Conservation (phyloP, 2,888 invertebrate genomes). For the Idaea biselata region DNA sequence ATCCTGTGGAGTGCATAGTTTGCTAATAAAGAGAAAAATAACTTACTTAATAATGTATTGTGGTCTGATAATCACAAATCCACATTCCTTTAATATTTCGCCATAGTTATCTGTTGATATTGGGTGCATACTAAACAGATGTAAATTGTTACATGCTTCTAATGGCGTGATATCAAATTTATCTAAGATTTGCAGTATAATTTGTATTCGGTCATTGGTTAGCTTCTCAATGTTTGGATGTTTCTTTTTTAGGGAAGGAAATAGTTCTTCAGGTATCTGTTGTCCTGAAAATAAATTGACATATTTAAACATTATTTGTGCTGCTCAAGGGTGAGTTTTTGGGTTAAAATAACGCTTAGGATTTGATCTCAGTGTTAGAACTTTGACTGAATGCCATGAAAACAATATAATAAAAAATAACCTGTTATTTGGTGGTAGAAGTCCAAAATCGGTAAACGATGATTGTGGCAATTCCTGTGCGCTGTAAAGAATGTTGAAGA, state of each 20-base stretch:
- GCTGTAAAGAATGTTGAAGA: slow-evolving; percentile 13
- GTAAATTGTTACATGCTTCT: slow-evolving; percentile 77
- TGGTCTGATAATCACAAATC: slow-evolving; percentile 69
- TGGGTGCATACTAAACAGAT: slow-evolving; percentile 79
- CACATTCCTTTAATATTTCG: slow-evolving; percentile 82
- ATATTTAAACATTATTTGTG: background rate
- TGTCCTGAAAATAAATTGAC: slow-evolving; percentile 43
- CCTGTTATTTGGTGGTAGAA: slow-evolving; percentile 62
- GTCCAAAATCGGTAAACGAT: slow-evolving; percentile 51
- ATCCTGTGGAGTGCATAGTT: no score
- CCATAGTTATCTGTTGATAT: slow-evolving; percentile 82
- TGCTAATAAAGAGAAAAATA: background rate
- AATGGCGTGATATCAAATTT: slow-evolving; percentile 69
- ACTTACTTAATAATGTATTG: slow-evolving; percentile 65
- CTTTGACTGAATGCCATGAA: no score
- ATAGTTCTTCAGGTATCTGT: slow-evolving; percentile 36
- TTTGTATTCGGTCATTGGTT: slow-evolving; percentile 51
- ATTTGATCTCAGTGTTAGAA: no score
- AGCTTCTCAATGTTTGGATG: slow-evolving; percentile 60
- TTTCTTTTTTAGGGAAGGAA: slow-evolving; percentile 48
- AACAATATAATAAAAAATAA: slow-evolving; percentile 26
- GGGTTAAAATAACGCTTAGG: no score
- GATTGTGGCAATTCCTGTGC: slow-evolving; percentile 25
- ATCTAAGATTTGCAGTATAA: slow-evolving; percentile 53
- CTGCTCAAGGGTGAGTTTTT: background rate